These are phyloP conservation scores for Tetraodon nigroviridis DNA, from an alignment of 2,113 vertebrate genomes.

Conservation along the genomic window DNA sequence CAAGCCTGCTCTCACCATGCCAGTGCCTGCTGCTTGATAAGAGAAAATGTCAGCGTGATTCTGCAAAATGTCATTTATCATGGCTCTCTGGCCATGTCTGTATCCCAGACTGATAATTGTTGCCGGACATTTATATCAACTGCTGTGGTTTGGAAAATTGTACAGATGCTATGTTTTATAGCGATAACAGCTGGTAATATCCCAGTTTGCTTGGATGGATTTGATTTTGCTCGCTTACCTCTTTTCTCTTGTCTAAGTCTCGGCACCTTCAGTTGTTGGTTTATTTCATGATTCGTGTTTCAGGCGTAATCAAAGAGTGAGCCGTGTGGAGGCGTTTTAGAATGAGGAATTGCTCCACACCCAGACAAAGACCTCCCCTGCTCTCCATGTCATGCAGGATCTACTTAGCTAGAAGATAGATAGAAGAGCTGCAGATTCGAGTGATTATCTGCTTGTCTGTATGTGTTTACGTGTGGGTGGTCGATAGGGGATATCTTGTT, in stretches of 20 bases:
- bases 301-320: constrained; percentile 47
- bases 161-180: constrained; percentile 62
- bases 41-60: constrained; percentile 78
- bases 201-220: constrained; percentile 51
- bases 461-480: constrained; percentile 7
- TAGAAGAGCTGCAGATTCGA: constrained; percentile 55
- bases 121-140: constrained; percentile 70
- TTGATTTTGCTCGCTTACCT: constrained; percentile 50
- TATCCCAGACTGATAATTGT: constrained; percentile 69
- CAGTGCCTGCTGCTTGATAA: constrained; percentile 77
- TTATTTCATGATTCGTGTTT: constrained; percentile 50
- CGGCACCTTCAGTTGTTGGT: constrained; percentile 30
- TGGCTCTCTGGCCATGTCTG: constrained; percentile 65
- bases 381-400: constrained; percentile 53
- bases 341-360: constrained; percentile 50
- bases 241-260: constrained; percentile 37
- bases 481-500: constrained; percentile 61
- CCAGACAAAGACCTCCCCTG: constrained; percentile 61
- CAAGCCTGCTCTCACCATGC: constrained; percentile 71
- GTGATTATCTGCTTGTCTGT: constrained; percentile 50
- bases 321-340: constrained; percentile 50
- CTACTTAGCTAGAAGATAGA: constrained; percentile 30
- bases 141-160: constrained; percentile 61
- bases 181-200: constrained; percentile 61
- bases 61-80: constrained; percentile 79